Evolutionary conservation across 2,888 invertebrate species (phyloP).

Genomic region (Habroteleia sp.): DNA sequence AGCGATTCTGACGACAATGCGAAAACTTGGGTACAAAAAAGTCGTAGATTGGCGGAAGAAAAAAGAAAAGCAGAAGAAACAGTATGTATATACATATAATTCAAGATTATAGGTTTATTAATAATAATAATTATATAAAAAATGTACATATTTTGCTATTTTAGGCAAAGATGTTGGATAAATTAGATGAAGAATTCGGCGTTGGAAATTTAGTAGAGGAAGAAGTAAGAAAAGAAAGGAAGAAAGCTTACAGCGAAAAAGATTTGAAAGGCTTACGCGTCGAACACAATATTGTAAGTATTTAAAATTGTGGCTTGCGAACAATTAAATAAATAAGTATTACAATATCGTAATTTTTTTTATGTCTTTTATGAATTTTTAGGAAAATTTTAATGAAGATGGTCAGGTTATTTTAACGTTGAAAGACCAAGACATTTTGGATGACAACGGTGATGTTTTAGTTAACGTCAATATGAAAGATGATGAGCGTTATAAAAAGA

Average conservation of each 20-base stretch:
- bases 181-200: constrained; percentile 97
- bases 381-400: constrained; percentile 87
- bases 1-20: constrained; percentile 89
- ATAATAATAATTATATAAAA: background rate
- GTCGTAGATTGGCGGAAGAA: constrained; percentile 88
- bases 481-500: constrained; percentile 90
- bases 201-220: constrained; percentile 92
- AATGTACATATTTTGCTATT: too few relatives aligned
- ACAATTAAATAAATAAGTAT: too few relatives aligned
- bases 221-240: constrained; percentile 84
- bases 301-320: background rate
- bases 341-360: too few relatives aligned
- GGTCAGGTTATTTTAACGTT: constrained; percentile 93
- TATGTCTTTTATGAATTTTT: constrained; percentile 4
- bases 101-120: constrained; percentile 1
- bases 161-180: constrained; percentile 95
- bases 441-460: constrained; percentile 92
- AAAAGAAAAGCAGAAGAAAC: constrained; percentile 92
- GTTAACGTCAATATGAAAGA: constrained; percentile 95
- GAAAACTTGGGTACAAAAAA: constrained; percentile 91
- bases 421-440: constrained; percentile 94
- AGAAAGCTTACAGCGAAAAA: constrained; percentile 85
- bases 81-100: constrained; percentile 81
- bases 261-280: constrained; percentile 92
- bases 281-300: constrained; percentile 87